Conservation (phyloP, 2,888 invertebrate genomes). For the Eilema griseolum region DNA sequence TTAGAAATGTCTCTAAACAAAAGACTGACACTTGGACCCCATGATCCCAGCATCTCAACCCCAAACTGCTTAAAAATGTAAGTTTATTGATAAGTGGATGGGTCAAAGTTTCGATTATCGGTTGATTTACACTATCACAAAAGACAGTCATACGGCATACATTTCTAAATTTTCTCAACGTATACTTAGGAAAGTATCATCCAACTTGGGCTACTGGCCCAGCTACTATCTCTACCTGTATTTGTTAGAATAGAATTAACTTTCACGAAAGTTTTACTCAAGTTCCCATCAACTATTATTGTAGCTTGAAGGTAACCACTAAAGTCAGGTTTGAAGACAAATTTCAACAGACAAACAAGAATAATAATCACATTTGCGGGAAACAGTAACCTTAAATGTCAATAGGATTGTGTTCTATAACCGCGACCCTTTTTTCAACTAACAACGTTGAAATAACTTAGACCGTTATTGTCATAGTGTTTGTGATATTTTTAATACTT, state of each 20-base stretch:
- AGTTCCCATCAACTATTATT: conserved; percentile 31
- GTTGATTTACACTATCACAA: conserved; percentile 72
- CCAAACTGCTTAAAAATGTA: too few species aligned
- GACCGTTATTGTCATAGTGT: not conserved
- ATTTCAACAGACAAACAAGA: conserved; percentile 23
- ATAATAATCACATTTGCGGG: conserved; percentile 20
- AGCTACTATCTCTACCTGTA: conserved; percentile 53
- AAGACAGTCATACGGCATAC: conserved; percentile 75
- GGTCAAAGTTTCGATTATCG: conserved; percentile 70
- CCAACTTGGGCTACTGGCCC: conserved; percentile 58
- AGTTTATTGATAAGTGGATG: conserved; percentile 62
- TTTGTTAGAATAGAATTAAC: conserved; percentile 42
- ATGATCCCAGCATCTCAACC: too few species aligned
- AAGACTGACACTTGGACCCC: too few species aligned
- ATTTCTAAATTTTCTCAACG: conserved; percentile 69
- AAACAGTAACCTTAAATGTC: conserved; percentile 2
- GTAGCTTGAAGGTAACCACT: conserved; percentile 36
- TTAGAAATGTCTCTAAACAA: too few species aligned
- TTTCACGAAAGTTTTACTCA: conserved; percentile 37
- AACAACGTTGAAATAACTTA: not conserved
- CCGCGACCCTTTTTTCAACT: not conserved
- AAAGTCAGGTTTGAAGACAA: conserved; percentile 26
- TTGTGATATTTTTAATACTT: too few species aligned
- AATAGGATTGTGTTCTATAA: not conserved
- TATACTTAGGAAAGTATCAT: conserved; percentile 60